Percentiles rank a stretch among this genome's conserved stretches.
Evolutionary conservation across 2,797 vertebrate genomes (phyloP).

Genomic region (Xenops minutus): DNA sequence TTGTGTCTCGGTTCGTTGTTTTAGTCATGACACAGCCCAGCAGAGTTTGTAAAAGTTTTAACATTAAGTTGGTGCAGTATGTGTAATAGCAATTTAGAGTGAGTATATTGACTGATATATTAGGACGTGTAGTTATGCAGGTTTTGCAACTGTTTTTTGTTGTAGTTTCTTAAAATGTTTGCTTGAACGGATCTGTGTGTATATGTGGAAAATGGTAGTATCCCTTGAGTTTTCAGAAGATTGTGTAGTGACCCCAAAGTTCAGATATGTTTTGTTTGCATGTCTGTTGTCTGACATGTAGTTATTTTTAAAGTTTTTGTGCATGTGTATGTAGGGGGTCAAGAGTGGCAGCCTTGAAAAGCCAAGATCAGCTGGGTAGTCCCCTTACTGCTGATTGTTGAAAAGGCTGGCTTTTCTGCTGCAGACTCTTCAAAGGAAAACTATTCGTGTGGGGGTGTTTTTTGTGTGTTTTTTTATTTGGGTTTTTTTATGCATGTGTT

Average conservation of each 20-base stretch:
- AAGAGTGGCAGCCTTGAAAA: slow-evolving; percentile 3
- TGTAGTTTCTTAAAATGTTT: neutral
- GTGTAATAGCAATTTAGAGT: neutral
- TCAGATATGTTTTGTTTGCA: neutral
- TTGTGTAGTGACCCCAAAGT: neutral
- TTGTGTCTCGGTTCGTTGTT: neutral
- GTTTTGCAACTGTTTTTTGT: neutral
- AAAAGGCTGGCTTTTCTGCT: neutral
- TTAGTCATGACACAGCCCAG: neutral
- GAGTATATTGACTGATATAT: neutral
- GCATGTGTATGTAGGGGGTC: neutral
- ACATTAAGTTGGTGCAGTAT: neutral
- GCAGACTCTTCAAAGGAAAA: neutral
- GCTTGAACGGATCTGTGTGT: neutral
- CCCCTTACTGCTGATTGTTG: neutral
- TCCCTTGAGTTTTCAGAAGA: neutral
- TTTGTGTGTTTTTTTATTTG: neutral
- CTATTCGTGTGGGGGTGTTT: neutral
- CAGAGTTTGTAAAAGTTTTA: neutral
- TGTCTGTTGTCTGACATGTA: neutral
- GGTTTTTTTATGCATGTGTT: neutral
- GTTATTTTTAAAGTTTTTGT: slow-evolving; percentile 9
- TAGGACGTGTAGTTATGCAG: neutral
- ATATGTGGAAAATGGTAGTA: neutral
- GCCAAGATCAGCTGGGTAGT: neutral